Evolutionary conservation across 2,113 vertebrate genomes (phyloP), one percentile per base, ranked within the genome.

Genomic region (Marmota flaviventris): DNA sequence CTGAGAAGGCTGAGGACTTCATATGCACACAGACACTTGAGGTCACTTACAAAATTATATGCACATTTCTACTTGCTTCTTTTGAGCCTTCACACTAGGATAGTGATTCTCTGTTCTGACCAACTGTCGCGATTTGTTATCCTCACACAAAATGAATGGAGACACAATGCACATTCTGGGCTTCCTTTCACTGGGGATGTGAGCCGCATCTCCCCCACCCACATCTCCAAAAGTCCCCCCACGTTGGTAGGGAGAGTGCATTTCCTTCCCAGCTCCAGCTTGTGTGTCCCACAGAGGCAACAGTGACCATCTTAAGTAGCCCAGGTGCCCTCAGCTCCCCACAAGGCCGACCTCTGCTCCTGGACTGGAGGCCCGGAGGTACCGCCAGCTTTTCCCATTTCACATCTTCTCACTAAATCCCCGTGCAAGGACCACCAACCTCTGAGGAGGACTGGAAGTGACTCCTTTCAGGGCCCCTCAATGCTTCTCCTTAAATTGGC

Each of bases 401-500:
- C 97, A 98, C 97, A 97, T 97, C 97, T 98, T 98, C 98, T 98
- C 97, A 95, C 98, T 98, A 98, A 98, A 98, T 97, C 98, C 97
- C 98, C 98, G 97, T 99, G 98, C 98, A 98, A 99, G 98, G 98
- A 98, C 98, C 98, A 99, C 98, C 99, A 99, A 99, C 99, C 99
- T 99, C 98, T 99, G 98, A 99, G 98, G 98, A 99, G 98, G 98
- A 99, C 98, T 98, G 98, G 98, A 98, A 99, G 98, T 98, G 98
- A 99, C 98, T 99, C 99, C 98, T 99, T 99, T 98, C 98, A 99
- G 98, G 98, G 98, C 98, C 98, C 99, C 98, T 99, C 99, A 99
- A 98, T 97, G 98, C 98, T 99, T 98, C 98, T 99, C 98, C 99
- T 99, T 99, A 99, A 98, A 99, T 98, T 99, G 99, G 99, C 98